phyloP scores from a whole-genome alignment of 1,140 invertebrate species.

The Dufourea novaeangliae region DNA sequence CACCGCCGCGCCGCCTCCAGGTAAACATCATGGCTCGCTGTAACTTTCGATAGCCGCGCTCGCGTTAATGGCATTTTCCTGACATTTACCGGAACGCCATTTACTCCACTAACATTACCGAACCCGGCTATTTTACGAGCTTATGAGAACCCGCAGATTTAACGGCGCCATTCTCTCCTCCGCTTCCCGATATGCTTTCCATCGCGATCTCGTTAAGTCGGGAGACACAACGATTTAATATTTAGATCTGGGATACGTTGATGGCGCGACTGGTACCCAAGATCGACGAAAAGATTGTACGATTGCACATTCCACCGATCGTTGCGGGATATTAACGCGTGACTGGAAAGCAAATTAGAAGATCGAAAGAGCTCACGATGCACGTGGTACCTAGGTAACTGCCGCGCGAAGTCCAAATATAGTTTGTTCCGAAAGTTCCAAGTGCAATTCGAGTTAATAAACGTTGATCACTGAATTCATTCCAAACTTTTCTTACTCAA shows the following conservation, averaged over 20 bases:
- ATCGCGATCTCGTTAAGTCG: background rate
- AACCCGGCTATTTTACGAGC: constrained; percentile 23
- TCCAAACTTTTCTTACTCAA: no score
- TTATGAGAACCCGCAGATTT: constrained; percentile 15
- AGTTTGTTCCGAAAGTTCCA: no score
- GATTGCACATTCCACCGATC: background rate
- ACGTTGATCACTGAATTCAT: no score
- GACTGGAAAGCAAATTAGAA: background rate
- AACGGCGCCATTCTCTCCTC: no score
- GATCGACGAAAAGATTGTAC: no score
- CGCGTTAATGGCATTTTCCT: constrained; percentile 56
- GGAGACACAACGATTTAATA: background rate
- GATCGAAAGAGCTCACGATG: background rate
- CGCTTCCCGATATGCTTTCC: background rate
- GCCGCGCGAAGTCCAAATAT: no score
- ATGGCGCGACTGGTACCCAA: no score
- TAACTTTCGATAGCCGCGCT: constrained; percentile 47
- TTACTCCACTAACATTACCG: constrained; percentile 32
- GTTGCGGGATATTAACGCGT: background rate
- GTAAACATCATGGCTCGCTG: background rate
- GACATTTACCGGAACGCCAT: constrained; percentile 50
- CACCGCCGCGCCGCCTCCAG: constrained; percentile 8
- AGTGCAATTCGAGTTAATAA: no score
- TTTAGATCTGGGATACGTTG: no score
- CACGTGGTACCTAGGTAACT: no score